A percentile compares a stretch with the other conserved stretches of the same genome.
These are phyloP conservation scores for Brachionus rotundiformis DNA, from an alignment of 1,140 invertebrate species.

Conservation along the genomic window DNA sequence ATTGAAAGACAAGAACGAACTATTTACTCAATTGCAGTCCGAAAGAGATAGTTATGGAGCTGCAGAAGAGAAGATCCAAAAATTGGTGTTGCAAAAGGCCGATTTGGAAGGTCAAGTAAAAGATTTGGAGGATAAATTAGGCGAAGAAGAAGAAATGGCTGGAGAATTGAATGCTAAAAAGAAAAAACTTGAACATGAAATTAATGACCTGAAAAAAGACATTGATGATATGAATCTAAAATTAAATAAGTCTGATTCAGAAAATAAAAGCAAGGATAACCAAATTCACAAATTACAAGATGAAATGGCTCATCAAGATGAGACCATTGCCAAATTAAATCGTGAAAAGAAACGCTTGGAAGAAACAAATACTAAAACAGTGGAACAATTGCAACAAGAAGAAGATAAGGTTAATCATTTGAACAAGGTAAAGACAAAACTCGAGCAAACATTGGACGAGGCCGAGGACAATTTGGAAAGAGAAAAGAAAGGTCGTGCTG, in stretches of 20 bases:
- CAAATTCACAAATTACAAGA: conserved; percentile 84
- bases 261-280: conserved; percentile 96
- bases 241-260: conserved; percentile 82
- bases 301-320: conserved; percentile 97
- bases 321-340: conserved; percentile 97
- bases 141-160: conserved; percentile 90
- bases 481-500: conserved; percentile 95
- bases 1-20: conserved; percentile 81
- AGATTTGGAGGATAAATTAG: conserved; percentile 91
- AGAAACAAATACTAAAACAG: conserved; percentile 89
- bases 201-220: conserved; percentile 89
- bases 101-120: conserved; percentile 93
- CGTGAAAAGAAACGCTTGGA: conserved; percentile 97
- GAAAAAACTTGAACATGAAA: conserved; percentile 92
- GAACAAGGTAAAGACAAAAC: conserved; percentile 96
- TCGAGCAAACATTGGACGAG: conserved; percentile 95
- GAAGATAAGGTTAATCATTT: conserved; percentile 99
- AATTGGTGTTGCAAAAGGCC: conserved; percentile 89
- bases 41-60: conserved; percentile 76
- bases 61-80: conserved; percentile 85
- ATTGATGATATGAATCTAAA: conserved; percentile 89
- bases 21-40: conserved; percentile 82
- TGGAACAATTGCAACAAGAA: conserved; percentile 90
- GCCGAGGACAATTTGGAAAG: conserved; percentile 94
- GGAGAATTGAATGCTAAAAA: conserved; percentile 86